phyloP scores from a whole-genome alignment of 2,113 vertebrate genomes.

The Melanerpes aurifrons region DNA sequence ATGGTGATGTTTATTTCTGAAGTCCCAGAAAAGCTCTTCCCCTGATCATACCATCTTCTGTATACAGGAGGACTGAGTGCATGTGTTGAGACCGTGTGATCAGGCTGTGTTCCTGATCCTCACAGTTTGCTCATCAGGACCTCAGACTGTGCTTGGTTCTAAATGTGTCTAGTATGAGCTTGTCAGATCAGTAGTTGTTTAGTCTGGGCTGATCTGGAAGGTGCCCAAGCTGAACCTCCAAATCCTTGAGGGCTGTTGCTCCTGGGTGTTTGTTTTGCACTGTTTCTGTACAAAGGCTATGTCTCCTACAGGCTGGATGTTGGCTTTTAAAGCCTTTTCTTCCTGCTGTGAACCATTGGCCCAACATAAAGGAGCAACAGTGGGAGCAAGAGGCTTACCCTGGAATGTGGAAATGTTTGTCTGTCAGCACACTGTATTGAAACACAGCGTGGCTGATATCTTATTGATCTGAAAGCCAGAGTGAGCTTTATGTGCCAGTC shows the following conservation, averaged over 20 bases:
- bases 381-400: background rate
- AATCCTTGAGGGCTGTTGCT: background rate
- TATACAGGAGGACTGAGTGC: background rate
- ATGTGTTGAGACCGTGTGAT: background rate
- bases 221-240: background rate
- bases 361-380: background rate
- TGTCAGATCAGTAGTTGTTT: background rate
- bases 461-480: background rate
- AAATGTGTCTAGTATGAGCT: background rate
- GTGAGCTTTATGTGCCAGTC: background rate
- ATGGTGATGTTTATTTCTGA: too few relatives aligned
- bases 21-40: background rate
- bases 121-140: background rate
- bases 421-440: rapidly evolving
- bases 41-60: background rate
- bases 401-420: background rate
- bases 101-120: rapidly evolving
- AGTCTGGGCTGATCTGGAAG: background rate
- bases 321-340: background rate
- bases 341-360: background rate
- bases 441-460: background rate
- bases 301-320: background rate
- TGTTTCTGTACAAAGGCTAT: background rate
- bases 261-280: background rate
- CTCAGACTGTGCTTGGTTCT: background rate